phyloP scores from a whole-genome alignment of 2,797 vertebrate genomes.

The Scleropages formosus region DNA sequence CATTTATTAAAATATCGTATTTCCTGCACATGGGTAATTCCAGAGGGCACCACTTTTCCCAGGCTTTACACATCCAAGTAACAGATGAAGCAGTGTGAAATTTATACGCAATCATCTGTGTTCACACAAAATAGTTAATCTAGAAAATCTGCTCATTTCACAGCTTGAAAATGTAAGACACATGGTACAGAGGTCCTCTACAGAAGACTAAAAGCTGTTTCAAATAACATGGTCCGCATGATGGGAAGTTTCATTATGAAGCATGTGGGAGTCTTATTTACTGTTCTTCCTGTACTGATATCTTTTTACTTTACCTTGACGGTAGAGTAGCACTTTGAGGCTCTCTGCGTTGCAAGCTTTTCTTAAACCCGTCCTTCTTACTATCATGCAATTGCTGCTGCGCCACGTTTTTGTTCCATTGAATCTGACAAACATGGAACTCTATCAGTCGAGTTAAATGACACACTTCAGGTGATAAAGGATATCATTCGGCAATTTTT shows the following conservation, averaged over 20 bases:
- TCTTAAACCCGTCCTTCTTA: background rate
- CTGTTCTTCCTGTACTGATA: background rate
- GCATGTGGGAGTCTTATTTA: background rate
- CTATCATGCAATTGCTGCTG: background rate
- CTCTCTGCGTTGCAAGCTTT: background rate
- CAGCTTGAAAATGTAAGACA: background rate
- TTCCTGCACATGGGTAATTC: too few relatives aligned
- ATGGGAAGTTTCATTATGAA: background rate
- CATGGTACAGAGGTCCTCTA: background rate
- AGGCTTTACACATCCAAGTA: too few relatives aligned
- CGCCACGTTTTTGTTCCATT: background rate
- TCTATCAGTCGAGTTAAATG: constrained; percentile 17
- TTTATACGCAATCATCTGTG: too few relatives aligned
- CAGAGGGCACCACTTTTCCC: too few relatives aligned
- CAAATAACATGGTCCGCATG: too few relatives aligned
- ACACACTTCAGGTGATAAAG: constrained; percentile 18
- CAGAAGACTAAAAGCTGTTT: background rate
- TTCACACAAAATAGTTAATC: too few relatives aligned
- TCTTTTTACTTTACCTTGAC: background rate
- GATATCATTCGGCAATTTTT: background rate
- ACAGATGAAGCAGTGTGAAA: too few relatives aligned
- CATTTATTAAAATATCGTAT: too few relatives aligned
- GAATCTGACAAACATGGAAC: background rate
- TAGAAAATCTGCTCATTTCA: too few relatives aligned
- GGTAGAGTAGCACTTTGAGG: background rate